Conservation (phyloP, 2,113 vertebrate genomes). For the Muscicapa adusta region DNA sequence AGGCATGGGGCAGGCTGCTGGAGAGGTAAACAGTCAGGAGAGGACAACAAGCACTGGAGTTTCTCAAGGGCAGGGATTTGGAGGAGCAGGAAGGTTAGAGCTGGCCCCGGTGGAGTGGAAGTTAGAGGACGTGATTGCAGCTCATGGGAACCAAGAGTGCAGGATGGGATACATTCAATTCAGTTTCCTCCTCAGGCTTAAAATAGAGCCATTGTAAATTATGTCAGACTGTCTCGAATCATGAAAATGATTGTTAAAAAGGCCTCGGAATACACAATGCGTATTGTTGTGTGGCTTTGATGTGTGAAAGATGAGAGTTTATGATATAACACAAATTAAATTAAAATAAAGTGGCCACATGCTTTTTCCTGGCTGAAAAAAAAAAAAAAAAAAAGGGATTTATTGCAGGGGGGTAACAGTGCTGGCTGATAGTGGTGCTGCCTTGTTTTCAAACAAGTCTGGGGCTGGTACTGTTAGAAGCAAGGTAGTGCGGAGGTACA, state of each 20-base stretch:
- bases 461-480: neutral
- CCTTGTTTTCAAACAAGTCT: neutral
- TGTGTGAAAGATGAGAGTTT: conserved; percentile 90
- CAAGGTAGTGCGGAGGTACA: neutral
- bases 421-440: neutral
- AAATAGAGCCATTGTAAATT: conserved; percentile 99
- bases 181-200: conserved; percentile 93
- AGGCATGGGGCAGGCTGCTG: conserved; percentile 38
- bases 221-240: conserved; percentile 89
- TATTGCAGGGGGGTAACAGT: neutral
- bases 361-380: conserved; percentile 49
- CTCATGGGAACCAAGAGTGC: conserved; percentile 97
- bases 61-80: conserved; percentile 78
- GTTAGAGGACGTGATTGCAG: conserved; percentile 88
- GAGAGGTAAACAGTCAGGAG: conserved; percentile 69
- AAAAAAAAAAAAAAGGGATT: neutral
- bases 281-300: conserved; percentile 86
- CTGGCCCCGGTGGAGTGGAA: conserved; percentile 77
- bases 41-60: conserved; percentile 69
- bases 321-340: conserved; percentile 70
- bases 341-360: conserved; percentile 57
- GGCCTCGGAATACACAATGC: conserved; percentile 83
- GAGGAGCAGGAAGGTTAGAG: conserved; percentile 81
- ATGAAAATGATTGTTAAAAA: conserved; percentile 88
- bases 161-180: conserved; percentile 99